Evolutionary conservation across 2,797 vertebrate species (phyloP).

Genomic region (Pseudochirops cupreus): DNA sequence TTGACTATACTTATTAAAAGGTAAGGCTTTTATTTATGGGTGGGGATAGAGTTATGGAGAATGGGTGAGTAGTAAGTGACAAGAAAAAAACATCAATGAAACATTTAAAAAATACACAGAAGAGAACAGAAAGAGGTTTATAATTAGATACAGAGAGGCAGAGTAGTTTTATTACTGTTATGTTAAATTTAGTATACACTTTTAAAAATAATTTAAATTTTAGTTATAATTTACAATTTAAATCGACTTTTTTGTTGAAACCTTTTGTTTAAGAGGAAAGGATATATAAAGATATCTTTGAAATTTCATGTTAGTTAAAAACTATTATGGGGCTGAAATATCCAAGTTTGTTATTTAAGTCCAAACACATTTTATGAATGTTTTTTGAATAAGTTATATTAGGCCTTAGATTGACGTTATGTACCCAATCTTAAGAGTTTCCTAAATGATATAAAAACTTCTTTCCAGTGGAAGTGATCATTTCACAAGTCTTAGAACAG

Average conservation of each 20-base stretch:
- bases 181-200: not conserved
- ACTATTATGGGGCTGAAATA: not conserved
- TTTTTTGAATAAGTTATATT: not conserved
- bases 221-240: not conserved
- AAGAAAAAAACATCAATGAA: not conserved
- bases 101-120: not conserved
- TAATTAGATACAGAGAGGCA: not conserved
- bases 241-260: not conserved
- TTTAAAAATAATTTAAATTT: not conserved
- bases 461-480: constrained; percentile 12
- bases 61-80: not conserved
- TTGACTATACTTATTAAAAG: not conserved
- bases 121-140: not conserved
- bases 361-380: not conserved
- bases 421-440: not conserved
- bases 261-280: not conserved
- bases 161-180: not conserved
- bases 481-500: not conserved
- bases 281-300: not conserved
- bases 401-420: not conserved
- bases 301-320: not conserved
- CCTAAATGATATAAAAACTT: constrained; percentile 5
- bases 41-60: not conserved
- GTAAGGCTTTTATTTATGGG: not conserved
- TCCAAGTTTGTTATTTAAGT: not conserved